Base-by-base conservation (phyloP, 2,797 vertebrate species). In the Sparus aurata region DNA sequence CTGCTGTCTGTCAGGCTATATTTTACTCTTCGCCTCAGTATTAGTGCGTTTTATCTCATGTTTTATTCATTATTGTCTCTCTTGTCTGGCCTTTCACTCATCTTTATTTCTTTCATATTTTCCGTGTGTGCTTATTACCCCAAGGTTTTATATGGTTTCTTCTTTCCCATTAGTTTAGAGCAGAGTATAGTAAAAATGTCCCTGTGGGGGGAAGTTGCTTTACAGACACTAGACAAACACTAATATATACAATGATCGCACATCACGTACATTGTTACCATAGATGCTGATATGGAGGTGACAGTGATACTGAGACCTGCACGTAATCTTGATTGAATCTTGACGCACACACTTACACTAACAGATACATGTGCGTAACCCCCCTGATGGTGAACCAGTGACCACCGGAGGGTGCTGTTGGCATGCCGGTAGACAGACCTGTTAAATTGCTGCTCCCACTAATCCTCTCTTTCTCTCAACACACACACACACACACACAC, bases 351-450 rank as follows among this genome's bases (percentile, higher is more conserved):
- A 59, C 22, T 3, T 2, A 30, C 1, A 27, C 18, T 15, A 1
- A 34, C 23, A 59, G 15, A 50, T 20, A 25, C 62, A 73, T 25
- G 17, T 43, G 49, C 60, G 38, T 15, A 60, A 2, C 27, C 16
- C 9, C 13, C 12, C 30, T 38, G 2, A 23, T 58, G 38, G 46
- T 17, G 18, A 45, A 46, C 5, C 25, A 1, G 3, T 47, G 45
- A 25, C 90, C 88, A 85, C 79, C 81, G 76, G 87, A 84, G 87
- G 90, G 88, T 75, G 88, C 89, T 79, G 80, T 89, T 74, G 69
- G 50, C 66, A 67, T 57, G 46, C 50, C 2, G 15, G 52, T 63
- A 52, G 46, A 75, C 66, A 80, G 45, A 66, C 63, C 77, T 82
- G 43, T 75, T 68, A 83, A 73, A 59, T 62, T 30, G 18, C 67